Percentiles rank a stretch among this genome's conserved stretches.
These are phyloP conservation scores for Parauchenoglanis punctatus DNA, from an alignment of 2,797 vertebrate species.

Conservation along the genomic window DNA sequence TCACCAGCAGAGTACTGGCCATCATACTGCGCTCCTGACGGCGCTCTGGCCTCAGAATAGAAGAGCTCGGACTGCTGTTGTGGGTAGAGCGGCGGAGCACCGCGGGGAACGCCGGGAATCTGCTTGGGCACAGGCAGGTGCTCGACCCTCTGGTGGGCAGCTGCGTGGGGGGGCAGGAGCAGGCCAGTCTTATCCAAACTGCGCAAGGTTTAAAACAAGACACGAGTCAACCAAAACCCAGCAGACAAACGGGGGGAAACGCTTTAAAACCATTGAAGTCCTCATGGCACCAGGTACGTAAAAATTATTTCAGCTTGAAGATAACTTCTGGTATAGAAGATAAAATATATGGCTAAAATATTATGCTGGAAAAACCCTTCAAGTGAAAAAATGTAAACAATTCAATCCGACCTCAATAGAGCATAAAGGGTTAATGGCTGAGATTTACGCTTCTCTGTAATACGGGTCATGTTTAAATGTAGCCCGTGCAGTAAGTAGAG, in stretches of 20 bases:
- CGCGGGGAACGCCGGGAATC: slow-evolving; percentile 82
- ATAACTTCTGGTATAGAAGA: too few relatives aligned
- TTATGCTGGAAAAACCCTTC: too few relatives aligned
- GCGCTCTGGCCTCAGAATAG: slow-evolving; percentile 85
- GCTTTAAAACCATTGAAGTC: not conserved
- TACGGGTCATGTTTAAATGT: not conserved
- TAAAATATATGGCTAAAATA: too few relatives aligned
- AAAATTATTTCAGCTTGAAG: not conserved
- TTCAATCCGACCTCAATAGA: not conserved
- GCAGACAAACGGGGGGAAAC: not conserved
- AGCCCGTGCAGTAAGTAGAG: not conserved
- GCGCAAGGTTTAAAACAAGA: slow-evolving; percentile 24
- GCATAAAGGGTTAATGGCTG: not conserved
- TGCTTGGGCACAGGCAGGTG: slow-evolving; percentile 87
- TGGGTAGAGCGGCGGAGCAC: slow-evolving; percentile 83
- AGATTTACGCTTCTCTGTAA: too few relatives aligned
- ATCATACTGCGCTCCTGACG: slow-evolving; percentile 86
- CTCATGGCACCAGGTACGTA: not conserved
- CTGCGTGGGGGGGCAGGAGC: slow-evolving; percentile 81
- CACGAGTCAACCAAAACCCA: not conserved
- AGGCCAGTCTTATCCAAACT: slow-evolving; percentile 89
- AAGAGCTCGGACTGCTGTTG: slow-evolving; percentile 88
- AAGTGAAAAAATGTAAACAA: not conserved
- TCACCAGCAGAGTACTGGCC: slow-evolving; percentile 87
- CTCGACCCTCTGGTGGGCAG: slow-evolving; percentile 79